These are phyloP conservation scores for Edolisoma coerulescens DNA, from an alignment of 2,113 vertebrate genomes.

Conservation along the genomic window DNA sequence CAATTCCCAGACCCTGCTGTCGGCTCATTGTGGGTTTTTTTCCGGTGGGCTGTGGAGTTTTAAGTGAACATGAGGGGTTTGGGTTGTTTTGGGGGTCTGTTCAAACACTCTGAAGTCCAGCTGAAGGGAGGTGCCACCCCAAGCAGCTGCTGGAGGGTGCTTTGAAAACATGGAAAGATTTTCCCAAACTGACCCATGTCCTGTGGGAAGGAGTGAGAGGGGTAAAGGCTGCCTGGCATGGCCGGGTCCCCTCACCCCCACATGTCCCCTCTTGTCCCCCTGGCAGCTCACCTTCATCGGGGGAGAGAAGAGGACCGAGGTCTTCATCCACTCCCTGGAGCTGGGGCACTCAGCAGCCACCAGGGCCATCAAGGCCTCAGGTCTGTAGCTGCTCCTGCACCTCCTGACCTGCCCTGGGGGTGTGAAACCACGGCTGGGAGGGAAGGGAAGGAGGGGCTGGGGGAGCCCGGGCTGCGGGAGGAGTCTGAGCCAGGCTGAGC, in stretches of 20 bases:
- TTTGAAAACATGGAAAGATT: background rate
- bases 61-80: background rate
- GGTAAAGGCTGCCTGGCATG: background rate
- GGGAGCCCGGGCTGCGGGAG: background rate
- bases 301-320: constrained; percentile 86
- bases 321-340: constrained; percentile 94
- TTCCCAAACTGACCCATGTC: background rate
- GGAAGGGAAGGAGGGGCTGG: background rate
- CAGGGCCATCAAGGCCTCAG: constrained; percentile 91
- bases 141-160: background rate
- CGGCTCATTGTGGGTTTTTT: background rate
- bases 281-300: constrained; percentile 86
- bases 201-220: background rate
- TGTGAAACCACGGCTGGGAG: background rate
- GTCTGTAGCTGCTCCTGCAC: constrained; percentile 58
- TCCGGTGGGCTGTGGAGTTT: background rate
- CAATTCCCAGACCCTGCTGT: background rate
- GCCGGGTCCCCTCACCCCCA: background rate
- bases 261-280: background rate
- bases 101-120: background rate
- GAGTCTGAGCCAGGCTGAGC: background rate
- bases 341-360: constrained; percentile 90
- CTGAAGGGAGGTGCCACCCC: background rate
- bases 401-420: background rate
- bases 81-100: background rate